Percentiles rank a stretch among this genome's conserved stretches.
Evolutionary conservation across 2,888 invertebrate species (phyloP).

Genomic region (Oconnorella tubifera): DNA sequence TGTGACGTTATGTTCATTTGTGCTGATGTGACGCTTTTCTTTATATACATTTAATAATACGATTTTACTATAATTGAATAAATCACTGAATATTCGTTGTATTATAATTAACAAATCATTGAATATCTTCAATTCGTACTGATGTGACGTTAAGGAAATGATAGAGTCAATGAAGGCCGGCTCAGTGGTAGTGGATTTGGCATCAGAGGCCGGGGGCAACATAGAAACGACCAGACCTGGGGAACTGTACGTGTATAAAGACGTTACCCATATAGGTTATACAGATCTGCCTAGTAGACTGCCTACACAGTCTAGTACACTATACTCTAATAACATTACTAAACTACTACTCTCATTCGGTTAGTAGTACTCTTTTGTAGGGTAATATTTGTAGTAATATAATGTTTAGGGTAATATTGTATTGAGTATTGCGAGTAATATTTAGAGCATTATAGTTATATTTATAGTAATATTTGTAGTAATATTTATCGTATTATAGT

Average conservation of each 20-base stretch:
- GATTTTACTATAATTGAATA: no score
- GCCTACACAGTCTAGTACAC: constrained; percentile 78
- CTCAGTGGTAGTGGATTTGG: constrained; percentile 82
- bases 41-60: no score
- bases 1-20: no score
- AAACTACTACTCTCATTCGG: constrained; percentile 79
- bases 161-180: constrained; percentile 79
- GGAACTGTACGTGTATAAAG: constrained; percentile 69
- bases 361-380: constrained; percentile 50
- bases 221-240: constrained; percentile 77
- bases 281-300: constrained; percentile 80
- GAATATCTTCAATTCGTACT: not conserved
- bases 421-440: no score
- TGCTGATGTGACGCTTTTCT: no score
- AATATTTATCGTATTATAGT: no score
- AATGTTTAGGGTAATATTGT: no score
- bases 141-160: constrained; percentile 63
- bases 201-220: constrained; percentile 84
- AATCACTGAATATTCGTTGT: not conserved
- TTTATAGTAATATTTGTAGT: no score
- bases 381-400: no score
- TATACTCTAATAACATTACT: constrained; percentile 86
- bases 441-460: no score
- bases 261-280: constrained; percentile 78
- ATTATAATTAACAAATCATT: not conserved